Conservation (phyloP, 2,113 vertebrate species). For the Pelecanoides urinatrix region DNA sequence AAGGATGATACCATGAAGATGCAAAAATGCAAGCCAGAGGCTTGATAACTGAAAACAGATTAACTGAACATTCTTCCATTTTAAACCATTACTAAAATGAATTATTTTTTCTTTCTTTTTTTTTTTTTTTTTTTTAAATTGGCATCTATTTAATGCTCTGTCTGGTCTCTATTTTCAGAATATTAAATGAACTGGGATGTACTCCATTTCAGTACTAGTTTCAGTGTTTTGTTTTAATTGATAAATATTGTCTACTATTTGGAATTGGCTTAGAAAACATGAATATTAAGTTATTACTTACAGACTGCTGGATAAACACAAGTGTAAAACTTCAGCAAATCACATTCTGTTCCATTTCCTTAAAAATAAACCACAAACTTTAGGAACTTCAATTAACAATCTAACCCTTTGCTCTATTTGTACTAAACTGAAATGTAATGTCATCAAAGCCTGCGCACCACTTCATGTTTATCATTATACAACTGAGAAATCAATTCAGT, state of each 20-base stretch:
- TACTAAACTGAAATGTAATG: background rate
- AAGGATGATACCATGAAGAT: background rate
- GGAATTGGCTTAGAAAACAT: background rate
- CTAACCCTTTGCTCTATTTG: background rate
- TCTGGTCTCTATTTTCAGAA: background rate
- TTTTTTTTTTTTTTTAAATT: background rate
- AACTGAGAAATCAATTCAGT: background rate
- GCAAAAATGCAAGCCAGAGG: background rate
- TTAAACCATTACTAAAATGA: background rate
- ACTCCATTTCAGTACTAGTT: background rate
- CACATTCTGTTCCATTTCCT: conserved; percentile 77
- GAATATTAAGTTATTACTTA: conserved; percentile 62
- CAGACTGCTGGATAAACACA: conserved; percentile 74
- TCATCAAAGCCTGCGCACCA: background rate
- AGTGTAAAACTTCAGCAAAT: conserved; percentile 68
- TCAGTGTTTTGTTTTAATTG: background rate
- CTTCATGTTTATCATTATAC: background rate
- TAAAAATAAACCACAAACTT: conserved; percentile 37
- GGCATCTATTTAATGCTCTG: background rate
- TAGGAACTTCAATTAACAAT: background rate
- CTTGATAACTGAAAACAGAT: background rate
- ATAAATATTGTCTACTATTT: background rate
- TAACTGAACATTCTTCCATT: background rate
- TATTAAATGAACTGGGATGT: background rate
- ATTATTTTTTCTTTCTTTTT: background rate